These are phyloP conservation scores for Eucidaris tribuloides DNA, from an alignment of 35 echinoderm and acorn worm species.

Conservation along the genomic window DNA sequence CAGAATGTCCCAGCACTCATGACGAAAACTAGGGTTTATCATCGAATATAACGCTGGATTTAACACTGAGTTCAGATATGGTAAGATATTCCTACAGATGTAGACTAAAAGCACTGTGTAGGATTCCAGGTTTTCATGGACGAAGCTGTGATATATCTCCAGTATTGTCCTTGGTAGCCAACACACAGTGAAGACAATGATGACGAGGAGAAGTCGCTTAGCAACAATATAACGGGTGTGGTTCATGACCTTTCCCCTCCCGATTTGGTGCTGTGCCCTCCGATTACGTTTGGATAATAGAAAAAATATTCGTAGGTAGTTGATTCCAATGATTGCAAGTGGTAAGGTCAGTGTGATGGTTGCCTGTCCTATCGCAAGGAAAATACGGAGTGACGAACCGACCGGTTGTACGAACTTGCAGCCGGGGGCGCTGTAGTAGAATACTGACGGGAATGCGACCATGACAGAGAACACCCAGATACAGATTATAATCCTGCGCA, in stretches of 20 bases:
- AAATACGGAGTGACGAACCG: constrained; percentile 3
- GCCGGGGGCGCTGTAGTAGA: constrained; percentile 41
- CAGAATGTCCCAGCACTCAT: constrained; percentile 72
- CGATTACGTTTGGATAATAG: constrained; percentile 58
- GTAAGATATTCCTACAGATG: constrained; percentile 66
- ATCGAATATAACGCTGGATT: constrained; percentile 93
- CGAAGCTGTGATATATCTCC: constrained; percentile 60
- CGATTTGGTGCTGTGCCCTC: constrained; percentile 20
- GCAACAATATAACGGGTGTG: constrained; percentile 80
- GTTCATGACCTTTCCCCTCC: constrained; percentile 49
- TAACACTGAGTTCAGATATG: constrained; percentile 90
- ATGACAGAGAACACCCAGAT: constrained; percentile 78
- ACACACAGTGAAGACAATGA: constrained; percentile 75
- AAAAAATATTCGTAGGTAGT: constrained; percentile 82
- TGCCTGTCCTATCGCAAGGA: constrained; percentile 46
- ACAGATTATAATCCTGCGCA: constrained; percentile 39
- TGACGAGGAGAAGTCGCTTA: constrained; percentile 89
- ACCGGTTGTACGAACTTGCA: constrained; percentile 27
- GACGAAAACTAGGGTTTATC: constrained; percentile 79
- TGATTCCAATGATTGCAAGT: constrained; percentile 67
- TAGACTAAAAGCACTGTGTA: constrained; percentile 18
- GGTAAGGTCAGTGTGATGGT: constrained; percentile 66
- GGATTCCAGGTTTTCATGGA: not conserved
- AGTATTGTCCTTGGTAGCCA: constrained; percentile 86
- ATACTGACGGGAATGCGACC: constrained; percentile 50